Evolutionary conservation across 2,888 invertebrate genomes (phyloP).

Genomic region (Hypomecis atomaria): DNA sequence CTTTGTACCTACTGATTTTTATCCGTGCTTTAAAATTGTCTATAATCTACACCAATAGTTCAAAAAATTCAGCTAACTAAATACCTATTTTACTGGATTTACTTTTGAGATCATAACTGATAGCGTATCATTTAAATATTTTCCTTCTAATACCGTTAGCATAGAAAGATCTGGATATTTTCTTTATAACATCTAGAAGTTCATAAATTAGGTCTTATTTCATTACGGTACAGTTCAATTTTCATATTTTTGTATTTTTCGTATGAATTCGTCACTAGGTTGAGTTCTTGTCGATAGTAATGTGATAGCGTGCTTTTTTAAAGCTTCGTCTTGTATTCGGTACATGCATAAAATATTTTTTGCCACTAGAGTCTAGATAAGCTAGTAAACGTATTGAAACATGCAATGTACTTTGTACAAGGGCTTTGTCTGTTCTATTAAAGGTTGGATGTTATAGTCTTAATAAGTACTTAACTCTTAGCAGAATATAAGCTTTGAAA

Average conservation of each 20-base stretch:
- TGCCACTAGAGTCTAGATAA: conserved; percentile 27
- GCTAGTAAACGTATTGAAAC: neutral
- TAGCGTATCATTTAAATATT: too few relatives aligned
- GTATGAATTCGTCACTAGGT: conserved; percentile 29
- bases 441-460: too few relatives aligned
- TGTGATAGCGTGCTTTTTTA: conserved; percentile 48
- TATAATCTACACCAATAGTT: too few relatives aligned
- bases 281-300: conserved; percentile 51
- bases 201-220: conserved; percentile 38
- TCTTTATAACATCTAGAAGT: conserved; percentile 35
- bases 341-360: conserved; percentile 44
- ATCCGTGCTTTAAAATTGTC: too few relatives aligned
- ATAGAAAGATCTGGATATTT: conserved; percentile 58
- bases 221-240: conserved; percentile 29
- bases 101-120: too few relatives aligned
- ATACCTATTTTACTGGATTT: too few relatives aligned
- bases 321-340: conserved; percentile 45
- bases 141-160: conserved; percentile 52
- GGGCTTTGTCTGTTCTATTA: neutral
- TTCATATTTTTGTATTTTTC: conserved; percentile 20
- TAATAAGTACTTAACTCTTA: too few relatives aligned
- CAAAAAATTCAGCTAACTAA: too few relatives aligned
- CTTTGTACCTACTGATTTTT: too few relatives aligned
- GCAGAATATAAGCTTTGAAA: too few relatives aligned
- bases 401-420: neutral